These are phyloP conservation scores for Tridacna crocea DNA, from an alignment of 2,888 invertebrate species.

Conservation along the genomic window DNA sequence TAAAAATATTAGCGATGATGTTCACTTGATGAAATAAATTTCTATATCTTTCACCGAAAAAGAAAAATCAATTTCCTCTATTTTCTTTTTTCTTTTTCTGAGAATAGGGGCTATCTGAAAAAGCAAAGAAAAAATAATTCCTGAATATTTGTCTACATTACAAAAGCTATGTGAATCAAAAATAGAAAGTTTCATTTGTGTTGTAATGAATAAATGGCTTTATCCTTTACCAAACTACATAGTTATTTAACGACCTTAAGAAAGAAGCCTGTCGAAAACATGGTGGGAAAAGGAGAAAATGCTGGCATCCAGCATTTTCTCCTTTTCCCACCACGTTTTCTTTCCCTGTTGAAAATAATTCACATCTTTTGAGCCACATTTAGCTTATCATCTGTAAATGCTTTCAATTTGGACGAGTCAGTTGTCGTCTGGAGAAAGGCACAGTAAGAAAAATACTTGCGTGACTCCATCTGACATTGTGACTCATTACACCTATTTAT, in stretches of 20 bases:
- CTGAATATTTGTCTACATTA: not conserved
- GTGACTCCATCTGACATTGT: too few species aligned
- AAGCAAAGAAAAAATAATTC: not conserved
- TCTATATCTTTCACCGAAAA: too few species aligned
- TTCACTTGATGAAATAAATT: too few species aligned
- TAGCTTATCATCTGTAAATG: not conserved
- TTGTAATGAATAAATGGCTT: not conserved
- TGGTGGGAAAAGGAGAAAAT: not conserved
- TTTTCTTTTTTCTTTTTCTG: too few species aligned
- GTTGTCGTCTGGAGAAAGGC: not conserved
- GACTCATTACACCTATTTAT: too few species aligned
- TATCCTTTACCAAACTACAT: not conserved
- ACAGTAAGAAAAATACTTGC: too few species aligned
- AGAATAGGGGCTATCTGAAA: too few species aligned
- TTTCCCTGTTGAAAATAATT: not conserved
- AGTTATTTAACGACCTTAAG: not conserved
- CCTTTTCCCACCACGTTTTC: slow-evolving; percentile 1
- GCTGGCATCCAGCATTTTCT: not conserved
- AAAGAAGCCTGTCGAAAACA: not conserved
- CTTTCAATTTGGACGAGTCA: not conserved
- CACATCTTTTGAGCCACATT: not conserved
- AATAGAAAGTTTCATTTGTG: not conserved
- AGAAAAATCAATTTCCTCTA: too few species aligned
- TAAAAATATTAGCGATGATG: too few species aligned
- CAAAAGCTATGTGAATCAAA: not conserved